Evolutionary conservation across 2,113 vertebrate genomes (phyloP), one percentile per base, ranked within the genome.

Genomic region (Talpa occidentalis): DNA sequence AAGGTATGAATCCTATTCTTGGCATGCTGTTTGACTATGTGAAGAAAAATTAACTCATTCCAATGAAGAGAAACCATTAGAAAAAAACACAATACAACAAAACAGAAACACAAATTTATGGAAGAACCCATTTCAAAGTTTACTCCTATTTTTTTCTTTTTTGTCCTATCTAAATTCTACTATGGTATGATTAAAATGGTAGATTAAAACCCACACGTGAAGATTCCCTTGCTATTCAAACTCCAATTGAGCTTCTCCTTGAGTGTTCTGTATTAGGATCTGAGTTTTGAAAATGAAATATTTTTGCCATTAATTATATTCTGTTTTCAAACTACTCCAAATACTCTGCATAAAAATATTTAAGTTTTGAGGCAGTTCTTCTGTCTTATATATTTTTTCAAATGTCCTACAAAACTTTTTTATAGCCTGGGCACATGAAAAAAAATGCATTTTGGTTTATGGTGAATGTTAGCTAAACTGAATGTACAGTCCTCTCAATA

Each of bases 401-500:
- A 70, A 76, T 67, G 26, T 66, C 37, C 37, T 35, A 42, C 17
- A 70, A 84, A 72, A 52, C 19, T 60, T 92, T 92, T 77, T 35
- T 22, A 35, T 2, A 80, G 30, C 24, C 11, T 32, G 60, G 80
- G 42, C 19, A 76, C 5, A 28, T 19, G 37, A 84, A 86, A 89
- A 86, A 89, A 66, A 70, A 73, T 47, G 69, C 1, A n/a, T 64
- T 79, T 80, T 49, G 16, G 6, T 76, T 84, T 95, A 62, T 95
- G 86, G 74, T 69, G 15, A 89, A 28, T 78, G 76, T 67, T 85
- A 89, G 60, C 3, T 95, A 90, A 78, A 82, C 16, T 76, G 32
- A 10, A 42, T 14, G 37, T 2, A 87, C 59, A 83, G 42, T 2
- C 5, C 1, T 87, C 40, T 96, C 47, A 81, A 35, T 77, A 69